phyloP scores from a whole-genome alignment of 2,113 vertebrate genomes.

The Colinus virginianus region DNA sequence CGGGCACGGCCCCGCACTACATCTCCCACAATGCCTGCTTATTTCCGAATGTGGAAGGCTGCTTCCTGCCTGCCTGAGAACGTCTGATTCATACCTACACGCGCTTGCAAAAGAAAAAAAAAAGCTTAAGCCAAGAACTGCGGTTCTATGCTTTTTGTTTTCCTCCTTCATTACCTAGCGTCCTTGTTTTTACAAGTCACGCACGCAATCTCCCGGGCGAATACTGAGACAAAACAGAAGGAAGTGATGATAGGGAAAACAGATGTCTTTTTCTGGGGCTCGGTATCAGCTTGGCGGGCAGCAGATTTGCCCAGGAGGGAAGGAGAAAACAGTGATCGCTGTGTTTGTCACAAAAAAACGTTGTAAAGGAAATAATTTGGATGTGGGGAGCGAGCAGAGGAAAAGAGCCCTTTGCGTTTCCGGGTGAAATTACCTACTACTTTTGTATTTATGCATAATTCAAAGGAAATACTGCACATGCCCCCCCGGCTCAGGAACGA shows the following conservation, averaged over 20 bases:
- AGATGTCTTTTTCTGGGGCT: rapidly evolving
- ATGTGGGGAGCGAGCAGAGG: not conserved
- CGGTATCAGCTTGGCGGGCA: not conserved
- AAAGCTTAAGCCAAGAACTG: not conserved
- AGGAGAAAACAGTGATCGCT: rapidly evolving
- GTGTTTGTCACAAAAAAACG: not conserved
- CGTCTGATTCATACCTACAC: rapidly evolving
- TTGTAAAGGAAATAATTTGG: not conserved
- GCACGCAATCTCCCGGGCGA: not conserved
- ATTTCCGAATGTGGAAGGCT: rapidly evolving
- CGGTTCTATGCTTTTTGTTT: rapidly evolving
- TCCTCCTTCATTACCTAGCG: rapidly evolving
- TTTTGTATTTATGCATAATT: not conserved
- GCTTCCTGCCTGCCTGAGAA: not conserved
- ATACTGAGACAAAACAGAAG: not conserved
- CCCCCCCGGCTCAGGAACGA: not conserved
- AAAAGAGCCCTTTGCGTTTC: not conserved
- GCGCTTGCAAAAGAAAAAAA: not conserved
- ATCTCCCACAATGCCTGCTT: slow-evolving; percentile 55
- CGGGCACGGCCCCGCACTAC: slow-evolving; percentile 32
- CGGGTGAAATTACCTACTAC: not conserved
- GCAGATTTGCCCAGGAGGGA: rapidly evolving
- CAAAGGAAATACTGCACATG: not conserved
- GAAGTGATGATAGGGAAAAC: rapidly evolving
- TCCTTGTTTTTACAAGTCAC: not conserved